A percentile compares a stretch with the other conserved stretches of the same genome.
Evolutionary conservation across 2,113 vertebrate species (phyloP).

Genomic region (Dolichotis patagonum): DNA sequence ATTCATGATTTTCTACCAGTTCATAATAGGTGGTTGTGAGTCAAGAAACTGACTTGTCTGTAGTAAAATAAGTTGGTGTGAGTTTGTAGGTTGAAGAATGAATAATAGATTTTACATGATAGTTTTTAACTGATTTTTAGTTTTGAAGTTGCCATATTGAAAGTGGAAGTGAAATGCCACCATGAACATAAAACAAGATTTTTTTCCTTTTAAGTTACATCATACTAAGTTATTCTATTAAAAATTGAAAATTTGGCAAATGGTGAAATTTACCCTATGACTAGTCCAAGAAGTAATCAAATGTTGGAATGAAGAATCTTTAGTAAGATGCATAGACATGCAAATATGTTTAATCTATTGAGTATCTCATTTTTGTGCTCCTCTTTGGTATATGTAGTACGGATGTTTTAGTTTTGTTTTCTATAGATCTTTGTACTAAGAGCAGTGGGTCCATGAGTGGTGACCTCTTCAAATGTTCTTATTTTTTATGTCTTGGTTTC

Average conservation of each 20-base stretch:
- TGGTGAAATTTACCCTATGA: constrained; percentile 8
- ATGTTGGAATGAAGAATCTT: neutral
- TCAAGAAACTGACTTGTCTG: constrained; percentile 51
- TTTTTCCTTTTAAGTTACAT: constrained; percentile 19
- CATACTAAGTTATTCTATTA: constrained; percentile 43
- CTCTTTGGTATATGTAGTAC: neutral
- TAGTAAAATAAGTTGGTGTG: constrained; percentile 44
- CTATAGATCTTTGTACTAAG: neutral
- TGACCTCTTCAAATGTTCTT: neutral
- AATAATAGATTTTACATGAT: constrained; percentile 41
- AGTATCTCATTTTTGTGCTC: neutral
- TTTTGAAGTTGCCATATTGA: constrained; percentile 44
- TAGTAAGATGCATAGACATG: neutral
- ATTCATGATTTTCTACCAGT: constrained; percentile 54
- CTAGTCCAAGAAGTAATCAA: constrained; percentile 5
- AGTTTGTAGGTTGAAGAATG: constrained; percentile 35
- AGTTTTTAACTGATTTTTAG: constrained; percentile 24
- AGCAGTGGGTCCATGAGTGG: neutral
- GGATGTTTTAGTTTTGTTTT: constrained; percentile 41
- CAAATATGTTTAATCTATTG: neutral
- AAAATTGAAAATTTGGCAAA: constrained; percentile 62
- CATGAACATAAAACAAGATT: constrained; percentile 11
- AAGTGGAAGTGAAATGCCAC: constrained; percentile 38
- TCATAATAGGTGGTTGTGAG: constrained; percentile 1
- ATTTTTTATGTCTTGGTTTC: constrained; percentile 28